phyloP scores from a whole-genome alignment of 1,140 invertebrate species.

The Nasonia giraulti region DNA sequence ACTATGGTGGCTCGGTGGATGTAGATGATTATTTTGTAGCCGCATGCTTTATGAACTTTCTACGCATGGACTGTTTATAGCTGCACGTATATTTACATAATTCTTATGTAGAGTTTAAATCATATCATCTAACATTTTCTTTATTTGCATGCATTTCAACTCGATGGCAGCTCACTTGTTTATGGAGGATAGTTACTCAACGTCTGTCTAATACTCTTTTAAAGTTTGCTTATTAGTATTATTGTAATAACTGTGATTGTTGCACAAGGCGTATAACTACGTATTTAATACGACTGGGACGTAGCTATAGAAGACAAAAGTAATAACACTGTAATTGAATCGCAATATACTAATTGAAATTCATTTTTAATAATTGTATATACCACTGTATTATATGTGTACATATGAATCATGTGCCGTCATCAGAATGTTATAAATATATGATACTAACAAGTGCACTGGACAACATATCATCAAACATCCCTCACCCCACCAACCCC shows the following conservation, averaged over 20 bases:
- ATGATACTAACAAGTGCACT: no score
- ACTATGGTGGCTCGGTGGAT: neutral
- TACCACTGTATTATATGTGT: no score
- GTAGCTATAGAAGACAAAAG: no score
- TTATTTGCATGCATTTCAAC: neutral
- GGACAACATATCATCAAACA: no score
- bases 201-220: neutral
- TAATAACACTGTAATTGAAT: no score
- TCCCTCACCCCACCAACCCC: no score
- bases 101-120: neutral
- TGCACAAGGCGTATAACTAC: neutral
- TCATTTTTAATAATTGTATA: no score
- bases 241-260: neutral
- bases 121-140: neutral
- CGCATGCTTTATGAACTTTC: slow-evolving; percentile 26
- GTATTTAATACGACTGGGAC: no score
- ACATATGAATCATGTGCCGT: no score
- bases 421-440: no score
- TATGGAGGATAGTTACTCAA: neutral
- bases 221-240: neutral
- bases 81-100: slow-evolving; percentile 15
- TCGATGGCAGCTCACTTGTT: neutral
- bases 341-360: no score
- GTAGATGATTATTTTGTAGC: slow-evolving; percentile 26
- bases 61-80: neutral